Percentiles rank a stretch among this genome's conserved stretches.
phyloP scores from a whole-genome alignment of 1,140 invertebrate genomes.

The Ceratoteleas bidentatus region DNA sequence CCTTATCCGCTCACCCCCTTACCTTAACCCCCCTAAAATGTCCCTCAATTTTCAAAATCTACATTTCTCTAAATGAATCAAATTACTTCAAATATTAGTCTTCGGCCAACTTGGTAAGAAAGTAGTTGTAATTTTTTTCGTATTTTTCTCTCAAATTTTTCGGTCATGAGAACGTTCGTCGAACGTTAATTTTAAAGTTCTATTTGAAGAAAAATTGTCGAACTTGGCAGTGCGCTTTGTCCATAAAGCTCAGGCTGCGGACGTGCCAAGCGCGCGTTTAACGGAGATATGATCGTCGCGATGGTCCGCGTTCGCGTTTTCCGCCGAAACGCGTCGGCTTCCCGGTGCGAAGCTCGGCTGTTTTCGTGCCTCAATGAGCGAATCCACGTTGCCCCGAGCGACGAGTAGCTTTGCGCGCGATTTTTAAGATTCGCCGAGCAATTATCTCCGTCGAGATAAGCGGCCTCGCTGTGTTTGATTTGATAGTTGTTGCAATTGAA shows the following conservation, averaged over 20 bases:
- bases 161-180: too few species aligned
- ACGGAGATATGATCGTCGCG: slow-evolving; percentile 20
- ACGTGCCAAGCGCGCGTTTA: slow-evolving; percentile 35
- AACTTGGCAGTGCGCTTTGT: slow-evolving; percentile 31
- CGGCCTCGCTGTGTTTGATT: slow-evolving; percentile 6
- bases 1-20: slow-evolving; percentile 20
- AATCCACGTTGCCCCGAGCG: too few species aligned
- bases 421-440: not conserved
- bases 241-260: slow-evolving; percentile 24
- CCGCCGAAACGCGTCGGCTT: too few species aligned
- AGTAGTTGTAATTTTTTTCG: not conserved
- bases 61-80: not conserved
- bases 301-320: too few species aligned
- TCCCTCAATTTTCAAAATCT: not conserved
- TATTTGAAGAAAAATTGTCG: slow-evolving; percentile 33
- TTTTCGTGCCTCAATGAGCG: too few species aligned
- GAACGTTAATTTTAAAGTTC: slow-evolving; percentile 26
- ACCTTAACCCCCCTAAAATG: slow-evolving; percentile 2
- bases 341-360: too few species aligned
- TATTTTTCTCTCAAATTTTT: not conserved
- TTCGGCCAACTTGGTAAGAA: not conserved
- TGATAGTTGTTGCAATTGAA: slow-evolving; percentile 30
- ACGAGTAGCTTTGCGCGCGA: not conserved
- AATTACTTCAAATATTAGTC: too few species aligned
- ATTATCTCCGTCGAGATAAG: slow-evolving; percentile 5